Conservation (phyloP, 2,113 vertebrate genomes). For the Perca schrenkii region DNA sequence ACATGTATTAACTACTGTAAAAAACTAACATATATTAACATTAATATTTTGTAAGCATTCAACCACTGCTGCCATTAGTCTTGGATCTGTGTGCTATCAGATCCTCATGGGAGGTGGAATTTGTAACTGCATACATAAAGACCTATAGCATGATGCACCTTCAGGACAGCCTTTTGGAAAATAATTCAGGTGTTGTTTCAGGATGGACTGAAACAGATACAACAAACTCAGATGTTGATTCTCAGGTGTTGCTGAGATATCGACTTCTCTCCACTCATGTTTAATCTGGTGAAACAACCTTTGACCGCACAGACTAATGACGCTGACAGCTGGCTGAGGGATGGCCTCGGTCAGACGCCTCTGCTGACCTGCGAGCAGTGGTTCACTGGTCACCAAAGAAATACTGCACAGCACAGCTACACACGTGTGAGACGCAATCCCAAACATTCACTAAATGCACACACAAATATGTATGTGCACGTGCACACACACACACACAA, state of each 20-base stretch:
- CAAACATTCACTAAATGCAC: slow-evolving; percentile 31
- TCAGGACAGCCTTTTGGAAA: not conserved
- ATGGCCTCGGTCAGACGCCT: slow-evolving; percentile 77
- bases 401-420: slow-evolving; percentile 22
- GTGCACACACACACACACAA: not conserved
- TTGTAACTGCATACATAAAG: not conserved
- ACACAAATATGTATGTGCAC: not conserved
- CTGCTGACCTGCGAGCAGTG: slow-evolving; percentile 63
- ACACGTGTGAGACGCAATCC: slow-evolving; percentile 6
- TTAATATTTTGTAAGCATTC: not conserved
- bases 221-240: slow-evolving; percentile 31
- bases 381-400: slow-evolving; percentile 73
- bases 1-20: not conserved
- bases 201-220: slow-evolving; percentile 30
- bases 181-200: slow-evolving; percentile 2
- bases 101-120: not conserved
- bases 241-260: slow-evolving; percentile 66
- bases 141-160: not conserved
- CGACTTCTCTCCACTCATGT: slow-evolving; percentile 68
- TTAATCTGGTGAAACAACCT: slow-evolving; percentile 72
- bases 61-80: not conserved
- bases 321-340: slow-evolving; percentile 78
- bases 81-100: not conserved
- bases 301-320: slow-evolving; percentile 70
- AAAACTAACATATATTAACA: not conserved